phyloP scores from a whole-genome alignment of 2,888 invertebrate genomes.

The Hypolimnas misippus region DNA sequence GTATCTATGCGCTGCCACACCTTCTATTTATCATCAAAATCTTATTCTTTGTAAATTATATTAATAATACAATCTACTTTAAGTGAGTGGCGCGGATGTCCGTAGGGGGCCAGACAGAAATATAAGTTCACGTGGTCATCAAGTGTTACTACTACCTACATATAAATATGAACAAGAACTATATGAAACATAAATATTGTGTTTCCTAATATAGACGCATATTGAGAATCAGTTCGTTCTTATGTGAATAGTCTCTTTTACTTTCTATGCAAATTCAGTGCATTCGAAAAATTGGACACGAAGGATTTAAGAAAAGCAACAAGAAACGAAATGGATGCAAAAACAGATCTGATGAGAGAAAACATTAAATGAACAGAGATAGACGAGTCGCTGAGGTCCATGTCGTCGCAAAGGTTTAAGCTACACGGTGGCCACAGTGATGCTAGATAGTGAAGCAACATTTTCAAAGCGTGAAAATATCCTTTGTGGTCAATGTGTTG shows the following conservation, averaged over 20 bases:
- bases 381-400: not conserved
- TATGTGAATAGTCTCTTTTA: conserved; percentile 7
- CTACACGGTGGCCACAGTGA: not conserved
- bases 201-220: not conserved
- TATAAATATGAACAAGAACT: too few relatives aligned
- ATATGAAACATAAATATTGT: not conserved
- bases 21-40: too few relatives aligned
- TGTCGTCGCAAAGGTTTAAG: not conserved
- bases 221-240: not conserved
- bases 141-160: too few relatives aligned
- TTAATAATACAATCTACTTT: too few relatives aligned
- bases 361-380: not conserved
- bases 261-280: conserved; percentile 15
- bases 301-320: conserved; percentile 4
- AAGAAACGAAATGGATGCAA: not conserved
- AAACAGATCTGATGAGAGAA: not conserved
- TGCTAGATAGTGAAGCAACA: not conserved
- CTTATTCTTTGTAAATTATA: too few relatives aligned
- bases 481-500: not conserved
- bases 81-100: too few relatives aligned
- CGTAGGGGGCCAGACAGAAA: too few relatives aligned
- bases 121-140: too few relatives aligned
- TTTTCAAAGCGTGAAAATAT: not conserved
- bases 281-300: conserved; percentile 8
- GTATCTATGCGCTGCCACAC: too few relatives aligned